These are phyloP conservation scores for Marronus borbonicus DNA, from an alignment of 2,888 invertebrate genomes.

Conservation along the genomic window DNA sequence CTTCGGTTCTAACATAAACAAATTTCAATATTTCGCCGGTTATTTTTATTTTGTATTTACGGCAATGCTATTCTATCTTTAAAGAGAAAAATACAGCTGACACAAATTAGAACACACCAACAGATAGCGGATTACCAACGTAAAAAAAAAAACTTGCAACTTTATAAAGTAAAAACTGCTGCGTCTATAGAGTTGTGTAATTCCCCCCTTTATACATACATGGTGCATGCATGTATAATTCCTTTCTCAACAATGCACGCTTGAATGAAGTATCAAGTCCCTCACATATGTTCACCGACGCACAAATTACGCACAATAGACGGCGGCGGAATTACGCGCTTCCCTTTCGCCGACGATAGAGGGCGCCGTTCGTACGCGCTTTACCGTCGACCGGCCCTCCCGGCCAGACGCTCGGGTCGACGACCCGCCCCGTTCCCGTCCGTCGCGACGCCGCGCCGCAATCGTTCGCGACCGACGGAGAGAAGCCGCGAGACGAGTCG, in stretches of 20 bases:
- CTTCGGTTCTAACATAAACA: no score
- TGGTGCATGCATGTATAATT: not conserved
- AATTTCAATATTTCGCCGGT: no score
- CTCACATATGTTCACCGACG: not conserved
- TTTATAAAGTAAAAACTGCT: no score
- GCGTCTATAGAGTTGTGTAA: no score
- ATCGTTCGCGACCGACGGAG: constrained; percentile 30
- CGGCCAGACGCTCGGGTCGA: constrained; percentile 61
- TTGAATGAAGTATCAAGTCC: constrained; percentile 3
- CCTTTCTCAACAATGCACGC: not conserved
- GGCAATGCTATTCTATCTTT: no score
- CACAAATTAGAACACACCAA: no score
- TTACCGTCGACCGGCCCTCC: constrained; percentile 52
- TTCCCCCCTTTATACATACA: not conserved
- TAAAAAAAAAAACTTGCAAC: no score
- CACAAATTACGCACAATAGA: not conserved
- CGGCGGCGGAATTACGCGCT: no score
- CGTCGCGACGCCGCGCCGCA: constrained; percentile 54
- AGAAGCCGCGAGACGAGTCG: no score
- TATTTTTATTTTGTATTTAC: no score
- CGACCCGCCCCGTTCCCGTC: constrained; percentile 58
- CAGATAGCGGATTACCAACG: no score
- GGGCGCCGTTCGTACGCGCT: constrained; percentile 31
- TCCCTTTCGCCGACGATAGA: not conserved
- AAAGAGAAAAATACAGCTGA: no score